Evolutionary conservation across 2,113 vertebrate genomes (phyloP).

Genomic region (Oreochromis tanganicae): DNA sequence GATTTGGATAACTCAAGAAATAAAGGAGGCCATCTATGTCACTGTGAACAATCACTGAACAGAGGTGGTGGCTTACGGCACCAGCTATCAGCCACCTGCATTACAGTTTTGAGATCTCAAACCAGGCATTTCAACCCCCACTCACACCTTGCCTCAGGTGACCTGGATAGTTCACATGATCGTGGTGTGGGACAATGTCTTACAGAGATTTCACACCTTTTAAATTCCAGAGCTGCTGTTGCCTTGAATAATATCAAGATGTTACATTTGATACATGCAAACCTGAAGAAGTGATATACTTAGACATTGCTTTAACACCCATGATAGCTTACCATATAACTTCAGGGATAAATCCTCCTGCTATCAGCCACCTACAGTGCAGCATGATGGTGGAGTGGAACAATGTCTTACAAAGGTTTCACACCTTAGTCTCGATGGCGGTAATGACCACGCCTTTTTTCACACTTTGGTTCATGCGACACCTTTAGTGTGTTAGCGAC

Average conservation of each 20-base stretch:
- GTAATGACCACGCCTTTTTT: background rate
- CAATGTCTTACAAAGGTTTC: background rate
- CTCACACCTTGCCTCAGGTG: background rate
- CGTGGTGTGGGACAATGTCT: background rate
- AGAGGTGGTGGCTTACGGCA: background rate
- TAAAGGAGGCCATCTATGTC: background rate
- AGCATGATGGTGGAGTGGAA: background rate
- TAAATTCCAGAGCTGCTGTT: background rate
- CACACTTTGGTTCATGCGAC: background rate
- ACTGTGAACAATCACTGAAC: background rate
- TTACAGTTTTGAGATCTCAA: background rate
- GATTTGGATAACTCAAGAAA: background rate
- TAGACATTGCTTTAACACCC: background rate
- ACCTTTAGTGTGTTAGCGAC: background rate
- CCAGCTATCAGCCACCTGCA: background rate
- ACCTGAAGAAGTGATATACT: background rate
- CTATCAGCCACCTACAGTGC: background rate
- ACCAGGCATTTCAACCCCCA: background rate
- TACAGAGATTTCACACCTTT: background rate
- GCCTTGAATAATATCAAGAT: background rate
- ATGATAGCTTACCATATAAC: background rate
- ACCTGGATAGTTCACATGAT: background rate
- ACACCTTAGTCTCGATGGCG: background rate
- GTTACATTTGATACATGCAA: background rate
- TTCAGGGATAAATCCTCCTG: background rate